Percentiles rank a stretch among this genome's conserved stretches.
Conservation (phyloP, 2,113 vertebrate species). For the Sinocyclocheilus anophthalmus region DNA sequence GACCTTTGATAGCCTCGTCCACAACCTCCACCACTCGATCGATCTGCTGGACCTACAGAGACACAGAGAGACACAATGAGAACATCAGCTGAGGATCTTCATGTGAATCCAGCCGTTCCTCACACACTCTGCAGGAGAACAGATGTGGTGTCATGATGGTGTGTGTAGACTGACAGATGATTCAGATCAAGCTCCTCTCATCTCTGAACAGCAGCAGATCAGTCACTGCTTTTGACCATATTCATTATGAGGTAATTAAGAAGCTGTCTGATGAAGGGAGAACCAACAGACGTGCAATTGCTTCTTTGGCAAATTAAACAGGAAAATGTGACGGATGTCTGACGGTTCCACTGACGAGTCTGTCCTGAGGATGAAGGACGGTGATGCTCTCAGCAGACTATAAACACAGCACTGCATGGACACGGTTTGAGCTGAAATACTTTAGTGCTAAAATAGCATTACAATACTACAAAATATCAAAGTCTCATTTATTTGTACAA, state of each 20-base stretch:
- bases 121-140: too few species aligned
- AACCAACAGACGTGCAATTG: neutral
- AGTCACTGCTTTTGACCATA: neutral
- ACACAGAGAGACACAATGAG: too few species aligned
- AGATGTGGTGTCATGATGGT: too few species aligned
- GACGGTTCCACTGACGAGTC: neutral
- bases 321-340: neutral
- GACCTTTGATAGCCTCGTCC: too few species aligned
- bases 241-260: neutral
- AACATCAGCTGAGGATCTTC: too few species aligned
- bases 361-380: neutral
- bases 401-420: neutral
- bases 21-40: too few species aligned
- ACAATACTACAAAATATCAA: neutral
- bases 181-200: neutral
- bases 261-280: neutral
- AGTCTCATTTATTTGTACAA: too few species aligned
- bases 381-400: neutral
- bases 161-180: neutral
- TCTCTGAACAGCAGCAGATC: neutral
- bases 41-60: too few species aligned
- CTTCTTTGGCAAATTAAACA: neutral
- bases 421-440: neutral
- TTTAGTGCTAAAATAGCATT: neutral
- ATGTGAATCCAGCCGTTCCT: too few species aligned